These are phyloP conservation scores for Temnothorax longispinosus DNA, from an alignment of 1,140 invertebrate species.

Conservation along the genomic window DNA sequence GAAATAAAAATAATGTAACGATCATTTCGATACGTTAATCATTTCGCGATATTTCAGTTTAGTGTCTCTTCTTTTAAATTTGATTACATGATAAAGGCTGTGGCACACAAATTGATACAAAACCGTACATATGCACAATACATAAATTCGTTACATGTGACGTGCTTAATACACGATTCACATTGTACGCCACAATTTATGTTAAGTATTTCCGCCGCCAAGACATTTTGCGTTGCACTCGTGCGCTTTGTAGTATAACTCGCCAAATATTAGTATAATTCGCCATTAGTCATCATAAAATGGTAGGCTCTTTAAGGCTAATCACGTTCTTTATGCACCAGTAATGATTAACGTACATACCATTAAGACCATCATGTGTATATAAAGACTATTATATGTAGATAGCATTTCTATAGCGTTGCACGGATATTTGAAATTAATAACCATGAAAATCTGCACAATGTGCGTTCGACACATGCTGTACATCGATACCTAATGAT, in stretches of 20 bases:
- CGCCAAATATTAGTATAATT: background rate
- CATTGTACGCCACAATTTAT: background rate
- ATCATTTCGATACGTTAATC: constrained; percentile 11
- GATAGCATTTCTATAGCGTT: background rate
- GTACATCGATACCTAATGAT: background rate
- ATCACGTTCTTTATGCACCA: background rate
- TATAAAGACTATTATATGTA: background rate
- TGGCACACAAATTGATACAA: constrained; percentile 3
- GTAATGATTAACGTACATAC: background rate
- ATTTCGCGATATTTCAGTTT: constrained; percentile 17
- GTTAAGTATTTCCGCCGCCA: background rate
- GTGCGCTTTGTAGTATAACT: background rate
- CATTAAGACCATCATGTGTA: background rate
- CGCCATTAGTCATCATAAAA: background rate
- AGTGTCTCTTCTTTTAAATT: background rate
- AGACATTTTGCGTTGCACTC: background rate
- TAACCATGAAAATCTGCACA: background rate
- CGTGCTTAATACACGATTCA: background rate
- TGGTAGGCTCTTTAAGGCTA: background rate
- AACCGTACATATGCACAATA: background rate
- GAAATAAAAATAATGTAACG: background rate
- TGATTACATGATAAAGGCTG: background rate
- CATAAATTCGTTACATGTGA: background rate
- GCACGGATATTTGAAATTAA: constrained; percentile 26
- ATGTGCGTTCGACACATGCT: background rate